These are phyloP conservation scores for Arion vulgaris DNA, from an alignment of 1,140 invertebrate genomes.

Conservation along the genomic window DNA sequence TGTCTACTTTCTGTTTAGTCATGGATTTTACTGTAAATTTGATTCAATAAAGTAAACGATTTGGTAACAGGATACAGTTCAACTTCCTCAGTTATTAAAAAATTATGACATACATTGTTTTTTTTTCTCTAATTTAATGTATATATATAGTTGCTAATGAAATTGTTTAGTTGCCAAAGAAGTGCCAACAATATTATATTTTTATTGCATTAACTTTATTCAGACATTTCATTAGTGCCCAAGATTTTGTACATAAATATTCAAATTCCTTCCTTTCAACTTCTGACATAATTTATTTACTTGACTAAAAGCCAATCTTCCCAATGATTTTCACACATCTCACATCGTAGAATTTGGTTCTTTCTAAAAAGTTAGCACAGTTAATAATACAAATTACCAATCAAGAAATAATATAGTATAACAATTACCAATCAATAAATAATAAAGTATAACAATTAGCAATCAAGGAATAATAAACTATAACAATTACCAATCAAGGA, in stretches of 20 bases:
- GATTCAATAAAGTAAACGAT: no score
- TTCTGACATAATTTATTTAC: neutral
- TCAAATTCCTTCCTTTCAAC: neutral
- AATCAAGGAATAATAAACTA: no score
- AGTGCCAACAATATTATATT: neutral
- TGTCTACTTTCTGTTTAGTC: conserved; percentile 6
- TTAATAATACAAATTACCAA: no score
- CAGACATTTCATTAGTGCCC: neutral
- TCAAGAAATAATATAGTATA: no score
- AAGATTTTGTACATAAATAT: neutral
- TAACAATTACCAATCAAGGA: no score
- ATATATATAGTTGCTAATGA: neutral
- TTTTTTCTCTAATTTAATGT: neutral
- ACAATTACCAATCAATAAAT: no score
- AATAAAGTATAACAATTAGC: no score
- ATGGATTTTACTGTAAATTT: neutral
- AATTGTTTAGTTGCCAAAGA: conserved; percentile 6
- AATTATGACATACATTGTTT: neutral
- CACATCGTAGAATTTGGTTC: no score
- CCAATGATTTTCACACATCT: neutral
- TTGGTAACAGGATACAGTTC: neutral
- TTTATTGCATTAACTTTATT: neutral
- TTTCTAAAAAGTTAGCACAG: no score
- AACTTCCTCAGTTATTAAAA: neutral
- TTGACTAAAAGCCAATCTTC: neutral